These are phyloP conservation scores for Scartelaos histophorus DNA, from an alignment of 2,113 vertebrate genomes.

Conservation along the genomic window DNA sequence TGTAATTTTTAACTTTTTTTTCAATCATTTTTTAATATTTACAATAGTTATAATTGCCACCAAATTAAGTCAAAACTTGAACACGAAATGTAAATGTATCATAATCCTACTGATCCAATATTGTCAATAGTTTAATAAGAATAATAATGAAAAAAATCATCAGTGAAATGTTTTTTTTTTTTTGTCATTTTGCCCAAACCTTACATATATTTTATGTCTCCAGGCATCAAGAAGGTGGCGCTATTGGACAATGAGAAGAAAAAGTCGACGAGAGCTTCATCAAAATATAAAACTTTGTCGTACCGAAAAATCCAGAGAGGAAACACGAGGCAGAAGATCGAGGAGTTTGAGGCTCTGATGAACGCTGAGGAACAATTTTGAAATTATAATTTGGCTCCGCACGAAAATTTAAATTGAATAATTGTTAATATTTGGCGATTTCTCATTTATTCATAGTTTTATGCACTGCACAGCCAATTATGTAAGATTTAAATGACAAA, in stretches of 20 bases:
- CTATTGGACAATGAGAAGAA: conserved; percentile 61
- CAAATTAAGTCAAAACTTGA: too few species aligned
- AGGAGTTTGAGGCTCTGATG: conserved; percentile 92
- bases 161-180: too few species aligned
- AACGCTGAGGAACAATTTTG: conserved; percentile 70
- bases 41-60: too few species aligned
- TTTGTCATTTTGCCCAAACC: too few species aligned
- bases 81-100: too few species aligned
- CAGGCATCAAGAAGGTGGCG: conserved; percentile 15
- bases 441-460: too few species aligned
- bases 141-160: too few species aligned
- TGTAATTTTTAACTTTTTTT: too few species aligned
- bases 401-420: too few species aligned
- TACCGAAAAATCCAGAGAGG: conserved; percentile 91
- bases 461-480: neutral
- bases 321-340: conserved; percentile 92
- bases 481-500: neutral
- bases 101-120: too few species aligned
- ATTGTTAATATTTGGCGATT: neutral
- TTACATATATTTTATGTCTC: neutral
- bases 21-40: too few species aligned
- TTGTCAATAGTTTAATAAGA: too few species aligned
- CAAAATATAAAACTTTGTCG: conserved; percentile 90
- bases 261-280: conserved; percentile 55
- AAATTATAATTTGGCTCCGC: neutral